A percentile compares a stretch with the other conserved stretches of the same genome.
These are phyloP conservation scores for Cydia amplana DNA, from an alignment of 1,140 invertebrate genomes.

Conservation along the genomic window DNA sequence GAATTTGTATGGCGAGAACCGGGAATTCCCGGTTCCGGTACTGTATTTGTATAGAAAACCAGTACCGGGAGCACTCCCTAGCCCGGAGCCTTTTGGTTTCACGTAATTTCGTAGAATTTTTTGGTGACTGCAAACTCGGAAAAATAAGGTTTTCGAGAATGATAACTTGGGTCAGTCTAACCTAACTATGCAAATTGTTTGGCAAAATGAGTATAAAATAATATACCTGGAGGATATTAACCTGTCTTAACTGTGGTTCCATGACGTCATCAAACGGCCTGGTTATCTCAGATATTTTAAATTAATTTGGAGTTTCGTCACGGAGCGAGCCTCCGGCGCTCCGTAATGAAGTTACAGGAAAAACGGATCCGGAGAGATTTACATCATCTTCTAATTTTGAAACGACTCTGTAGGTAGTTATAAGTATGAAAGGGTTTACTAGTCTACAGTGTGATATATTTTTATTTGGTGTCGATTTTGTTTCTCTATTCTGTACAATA, in stretches of 20 bases:
- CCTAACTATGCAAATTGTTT: no score
- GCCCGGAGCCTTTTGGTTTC: no score
- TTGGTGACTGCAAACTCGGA: no score
- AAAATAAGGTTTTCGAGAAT: no score
- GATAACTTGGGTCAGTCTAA: no score
- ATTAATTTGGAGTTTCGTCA: conserved; percentile 6
- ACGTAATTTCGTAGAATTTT: no score
- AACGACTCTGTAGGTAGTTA: background rate
- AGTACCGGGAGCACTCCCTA: no score
- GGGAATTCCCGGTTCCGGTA: no score
- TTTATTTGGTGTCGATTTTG: no score
- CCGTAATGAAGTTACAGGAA: conserved; percentile 1
- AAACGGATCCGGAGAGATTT: background rate
- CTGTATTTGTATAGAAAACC: no score
- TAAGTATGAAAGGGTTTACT: background rate
- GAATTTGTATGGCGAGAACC: no score
- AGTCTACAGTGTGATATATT: background rate
- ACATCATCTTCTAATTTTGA: conserved; percentile 5
- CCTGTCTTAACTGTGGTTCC: background rate
- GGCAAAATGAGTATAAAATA: background rate
- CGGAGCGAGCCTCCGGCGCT: background rate
- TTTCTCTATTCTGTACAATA: no score
- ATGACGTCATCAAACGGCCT: background rate
- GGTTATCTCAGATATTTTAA: conserved; percentile 18
- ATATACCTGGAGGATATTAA: background rate